Conservation (phyloP, 2,888 invertebrate species). For the Hedychridium roseum region DNA sequence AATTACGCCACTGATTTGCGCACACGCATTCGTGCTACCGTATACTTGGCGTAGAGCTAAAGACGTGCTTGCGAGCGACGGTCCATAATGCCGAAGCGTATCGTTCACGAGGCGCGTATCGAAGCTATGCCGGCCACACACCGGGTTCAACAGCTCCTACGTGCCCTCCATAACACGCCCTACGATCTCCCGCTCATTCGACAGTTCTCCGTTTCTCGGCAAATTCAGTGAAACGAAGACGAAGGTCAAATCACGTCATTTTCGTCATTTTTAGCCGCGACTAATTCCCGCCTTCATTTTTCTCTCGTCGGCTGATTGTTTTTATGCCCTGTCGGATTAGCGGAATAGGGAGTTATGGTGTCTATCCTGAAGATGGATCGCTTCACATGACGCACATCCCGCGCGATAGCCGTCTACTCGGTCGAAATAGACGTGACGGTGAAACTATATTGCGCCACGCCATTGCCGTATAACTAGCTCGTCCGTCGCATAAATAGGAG, state of each 20-base stretch:
- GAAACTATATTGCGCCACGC: constrained; percentile 7
- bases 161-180: neutral
- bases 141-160: constrained; percentile 16
- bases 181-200: too few relatives aligned
- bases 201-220: too few relatives aligned
- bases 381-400: too few relatives aligned
- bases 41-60: constrained; percentile 1
- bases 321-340: too few relatives aligned
- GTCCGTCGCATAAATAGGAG: constrained; percentile 23
- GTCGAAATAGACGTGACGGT: constrained; percentile 34
- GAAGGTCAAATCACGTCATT: too few relatives aligned
- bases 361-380: too few relatives aligned
- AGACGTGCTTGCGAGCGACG: constrained; percentile 16
- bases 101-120: constrained; percentile 24
- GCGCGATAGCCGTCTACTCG: constrained; percentile 12
- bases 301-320: too few relatives aligned
- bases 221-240: too few relatives aligned
- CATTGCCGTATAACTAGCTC: constrained; percentile 16
- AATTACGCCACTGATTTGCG: constrained; percentile 24
- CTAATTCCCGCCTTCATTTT: too few relatives aligned
- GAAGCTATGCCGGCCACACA: constrained; percentile 12
- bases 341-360: too few relatives aligned
- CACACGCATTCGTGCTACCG: constrained; percentile 13
- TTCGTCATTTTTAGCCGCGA: too few relatives aligned
- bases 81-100: constrained; percentile 22